Conservation (phyloP, 2,113 vertebrate genomes). For the Phoxinus phoxinus region DNA sequence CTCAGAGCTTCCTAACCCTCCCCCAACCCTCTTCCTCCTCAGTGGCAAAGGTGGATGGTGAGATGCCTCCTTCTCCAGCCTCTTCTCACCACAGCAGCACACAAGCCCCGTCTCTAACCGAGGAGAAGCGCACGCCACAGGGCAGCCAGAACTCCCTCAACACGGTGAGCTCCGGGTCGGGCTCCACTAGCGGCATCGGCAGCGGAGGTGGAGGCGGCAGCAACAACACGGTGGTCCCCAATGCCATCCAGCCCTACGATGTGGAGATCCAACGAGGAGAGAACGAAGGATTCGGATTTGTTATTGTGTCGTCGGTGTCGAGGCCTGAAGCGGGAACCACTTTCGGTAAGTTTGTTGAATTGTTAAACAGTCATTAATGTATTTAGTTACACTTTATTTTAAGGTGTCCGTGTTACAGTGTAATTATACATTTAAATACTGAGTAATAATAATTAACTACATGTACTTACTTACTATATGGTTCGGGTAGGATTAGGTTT, state of each 20-base stretch:
- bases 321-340: conserved; percentile 93
- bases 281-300: conserved; percentile 96
- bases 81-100: conserved; percentile 98
- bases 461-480: too few species aligned
- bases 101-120: conserved; percentile 91
- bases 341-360: conserved; percentile 83
- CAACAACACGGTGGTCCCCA: conserved; percentile 75
- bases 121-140: conserved; percentile 93
- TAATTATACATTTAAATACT: too few species aligned
- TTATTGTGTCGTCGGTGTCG: conserved; percentile 97
- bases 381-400: too few species aligned
- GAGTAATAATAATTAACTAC: too few species aligned
- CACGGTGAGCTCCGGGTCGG: conserved; percentile 95
- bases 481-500: too few species aligned
- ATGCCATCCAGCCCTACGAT: conserved; percentile 88
- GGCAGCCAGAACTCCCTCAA: conserved; percentile 98
- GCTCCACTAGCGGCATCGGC: conserved; percentile 87
- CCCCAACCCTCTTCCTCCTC: background rate
- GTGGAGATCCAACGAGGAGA: conserved; percentile 95
- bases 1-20: background rate
- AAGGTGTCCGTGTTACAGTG: too few species aligned
- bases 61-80: conserved; percentile 91
- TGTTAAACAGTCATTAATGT: background rate
- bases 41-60: conserved; percentile 88
- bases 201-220: conserved; percentile 82